A percentile compares a stretch with the other conserved stretches of the same genome.
Conservation (phyloP, 2,113 vertebrate species). For the Mesembrinibis cayennensis region DNA sequence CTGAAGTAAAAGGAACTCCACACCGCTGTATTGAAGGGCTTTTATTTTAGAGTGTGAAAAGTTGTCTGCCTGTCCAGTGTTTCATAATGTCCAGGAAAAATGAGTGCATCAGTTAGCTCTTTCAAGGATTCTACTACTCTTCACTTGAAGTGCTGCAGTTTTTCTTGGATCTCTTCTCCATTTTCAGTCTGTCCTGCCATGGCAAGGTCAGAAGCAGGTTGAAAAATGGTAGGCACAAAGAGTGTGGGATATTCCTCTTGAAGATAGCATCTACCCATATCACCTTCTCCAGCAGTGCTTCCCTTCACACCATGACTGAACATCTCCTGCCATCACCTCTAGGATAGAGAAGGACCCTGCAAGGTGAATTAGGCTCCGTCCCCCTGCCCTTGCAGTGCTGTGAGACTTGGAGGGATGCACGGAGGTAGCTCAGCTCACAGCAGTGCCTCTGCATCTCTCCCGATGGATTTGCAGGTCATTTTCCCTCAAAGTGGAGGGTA, state of each 20-base stretch:
- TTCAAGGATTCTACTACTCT: neutral
- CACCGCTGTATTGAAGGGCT: neutral
- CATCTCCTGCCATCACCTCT: neutral
- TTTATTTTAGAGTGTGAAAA: neutral
- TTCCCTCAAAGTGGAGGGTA: neutral
- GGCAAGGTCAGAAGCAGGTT: neutral
- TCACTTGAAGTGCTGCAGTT: neutral
- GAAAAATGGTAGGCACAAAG: neutral
- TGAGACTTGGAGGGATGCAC: neutral
- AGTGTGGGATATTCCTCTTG: neutral
- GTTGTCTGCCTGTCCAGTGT: neutral
- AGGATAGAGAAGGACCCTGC: neutral
- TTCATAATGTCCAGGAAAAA: neutral
- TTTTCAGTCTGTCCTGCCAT: neutral
- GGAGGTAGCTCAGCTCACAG: neutral
- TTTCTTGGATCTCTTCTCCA: neutral
- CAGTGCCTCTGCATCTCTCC: neutral
- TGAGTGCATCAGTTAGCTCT: neutral
- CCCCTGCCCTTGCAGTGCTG: neutral
- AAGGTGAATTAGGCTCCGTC: neutral
- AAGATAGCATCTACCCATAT: neutral
- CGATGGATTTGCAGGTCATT: fast-evolving
- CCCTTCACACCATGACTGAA: neutral
- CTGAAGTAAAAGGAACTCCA: neutral
- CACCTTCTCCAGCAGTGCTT: neutral